Evolutionary conservation across 2,113 vertebrate genomes (phyloP).

Genomic region (Mobula hypostoma): DNA sequence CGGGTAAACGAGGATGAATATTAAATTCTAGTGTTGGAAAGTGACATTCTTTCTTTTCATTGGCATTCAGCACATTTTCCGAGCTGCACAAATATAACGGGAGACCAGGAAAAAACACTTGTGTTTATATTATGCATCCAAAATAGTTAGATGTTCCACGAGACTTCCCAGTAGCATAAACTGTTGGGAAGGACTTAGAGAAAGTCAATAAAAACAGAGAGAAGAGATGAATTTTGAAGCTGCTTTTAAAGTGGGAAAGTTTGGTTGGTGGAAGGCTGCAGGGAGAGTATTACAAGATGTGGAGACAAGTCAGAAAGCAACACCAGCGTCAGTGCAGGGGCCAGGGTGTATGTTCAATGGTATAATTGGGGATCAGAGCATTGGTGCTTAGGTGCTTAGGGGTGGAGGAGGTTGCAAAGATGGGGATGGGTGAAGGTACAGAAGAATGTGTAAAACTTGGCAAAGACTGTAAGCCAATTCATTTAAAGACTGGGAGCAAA

Average conservation of each 20-base stretch:
- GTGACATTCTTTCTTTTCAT: neutral
- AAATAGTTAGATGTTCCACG: neutral
- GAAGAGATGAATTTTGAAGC: neutral
- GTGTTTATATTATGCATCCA: neutral
- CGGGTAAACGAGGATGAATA: neutral
- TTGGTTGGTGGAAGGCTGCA: too few relatives aligned
- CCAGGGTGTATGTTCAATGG: too few relatives aligned
- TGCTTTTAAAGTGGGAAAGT: too few relatives aligned
- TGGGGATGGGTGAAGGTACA: neutral
- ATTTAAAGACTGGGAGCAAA: neutral
- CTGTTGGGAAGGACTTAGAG: neutral
- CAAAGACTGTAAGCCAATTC: neutral
- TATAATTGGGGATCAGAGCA: too few relatives aligned
- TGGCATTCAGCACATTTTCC: neutral
- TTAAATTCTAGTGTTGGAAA: neutral
- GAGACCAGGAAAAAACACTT: neutral
- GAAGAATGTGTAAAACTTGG: neutral
- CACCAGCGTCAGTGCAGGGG: too few relatives aligned
- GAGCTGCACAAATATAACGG: neutral
- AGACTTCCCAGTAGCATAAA: too few relatives aligned
- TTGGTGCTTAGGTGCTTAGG: neutral
- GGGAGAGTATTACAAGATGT: too few relatives aligned
- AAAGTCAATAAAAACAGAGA: neutral
- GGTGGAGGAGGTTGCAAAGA: neutral
- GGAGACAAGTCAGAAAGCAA: too few relatives aligned